Conservation (phyloP, 2,888 invertebrate genomes). For the Drosophila mimica region DNA sequence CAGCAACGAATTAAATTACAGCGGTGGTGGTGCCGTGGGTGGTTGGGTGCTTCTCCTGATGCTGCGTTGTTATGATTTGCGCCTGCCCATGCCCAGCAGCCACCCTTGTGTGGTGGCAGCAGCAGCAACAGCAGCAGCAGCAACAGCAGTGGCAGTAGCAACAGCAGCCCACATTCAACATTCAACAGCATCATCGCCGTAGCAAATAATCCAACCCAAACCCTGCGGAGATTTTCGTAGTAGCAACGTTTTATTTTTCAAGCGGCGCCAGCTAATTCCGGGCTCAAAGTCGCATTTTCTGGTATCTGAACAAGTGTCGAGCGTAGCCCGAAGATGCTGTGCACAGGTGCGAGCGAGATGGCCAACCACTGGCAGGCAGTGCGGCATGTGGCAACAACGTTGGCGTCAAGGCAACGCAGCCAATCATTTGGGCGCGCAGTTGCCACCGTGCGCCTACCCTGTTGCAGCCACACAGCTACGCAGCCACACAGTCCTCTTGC, state of each 20-base stretch:
- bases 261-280: conserved; percentile 79
- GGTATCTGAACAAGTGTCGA: conserved; percentile 75
- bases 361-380: conserved; percentile 43
- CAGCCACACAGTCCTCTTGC: conserved; percentile 51
- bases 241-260: conserved; percentile 57
- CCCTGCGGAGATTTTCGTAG: conserved; percentile 22
- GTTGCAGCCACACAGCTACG: conserved; percentile 33
- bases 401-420: conserved; percentile 76
- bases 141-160: conserved; percentile 27
- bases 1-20: conserved; percentile 75
- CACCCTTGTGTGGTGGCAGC: conserved; percentile 26
- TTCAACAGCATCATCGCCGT: conserved; percentile 44
- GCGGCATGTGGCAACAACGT: conserved; percentile 46
- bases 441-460: conserved; percentile 62
- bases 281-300: conserved; percentile 80
- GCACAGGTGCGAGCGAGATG: conserved; percentile 51
- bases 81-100: conserved; percentile 34
- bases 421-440: conserved; percentile 68
- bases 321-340: conserved; percentile 34
- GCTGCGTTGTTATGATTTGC: conserved; percentile 74
- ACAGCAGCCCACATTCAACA: conserved; percentile 1
- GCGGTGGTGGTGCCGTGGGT: conserved; percentile 37
- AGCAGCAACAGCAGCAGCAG: conserved; percentile 30
- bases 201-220: conserved; percentile 75
- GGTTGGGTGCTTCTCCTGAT: conserved; percentile 25